A percentile compares a stretch with the other conserved stretches of the same genome.
Conservation (phyloP, 2,797 vertebrate species). For the Sebastes alutus region DNA sequence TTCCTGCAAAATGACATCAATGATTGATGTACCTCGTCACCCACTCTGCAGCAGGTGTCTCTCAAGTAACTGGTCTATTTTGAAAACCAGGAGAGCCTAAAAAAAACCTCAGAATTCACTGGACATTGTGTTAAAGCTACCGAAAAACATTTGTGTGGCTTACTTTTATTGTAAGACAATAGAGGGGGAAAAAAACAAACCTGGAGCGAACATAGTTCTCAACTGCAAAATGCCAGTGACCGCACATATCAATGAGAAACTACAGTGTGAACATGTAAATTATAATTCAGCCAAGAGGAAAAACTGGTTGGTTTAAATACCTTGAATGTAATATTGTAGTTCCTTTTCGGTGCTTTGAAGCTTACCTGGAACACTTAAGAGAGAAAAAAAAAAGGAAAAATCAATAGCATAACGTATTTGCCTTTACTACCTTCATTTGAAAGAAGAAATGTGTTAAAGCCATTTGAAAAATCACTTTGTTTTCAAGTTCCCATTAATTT, state of each 20-base stretch:
- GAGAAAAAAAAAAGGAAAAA: constrained; percentile 30
- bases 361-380: constrained; percentile 59
- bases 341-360: constrained; percentile 72
- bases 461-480: constrained; percentile 53
- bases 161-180: constrained; percentile 58
- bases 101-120: constrained; percentile 56
- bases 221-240: constrained; percentile 67
- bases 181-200: neutral
- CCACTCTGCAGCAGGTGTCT: constrained; percentile 62
- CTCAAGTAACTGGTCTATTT: constrained; percentile 59
- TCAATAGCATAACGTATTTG: constrained; percentile 64
- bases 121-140: constrained; percentile 60
- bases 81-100: constrained; percentile 56
- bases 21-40: constrained; percentile 48
- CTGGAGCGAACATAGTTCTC: constrained; percentile 27
- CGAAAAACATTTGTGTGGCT: constrained; percentile 60
- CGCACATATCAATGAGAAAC: constrained; percentile 71
- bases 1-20: constrained; percentile 54
- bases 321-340: constrained; percentile 81
- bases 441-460: constrained; percentile 60
- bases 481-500: constrained; percentile 35
- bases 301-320: constrained; percentile 64
- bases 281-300: constrained; percentile 61
- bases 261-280: constrained; percentile 72
- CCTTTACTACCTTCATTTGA: constrained; percentile 66